Evolutionary conservation across 2,888 invertebrate genomes (phyloP).

Genomic region (Philhelius pedissequus): DNA sequence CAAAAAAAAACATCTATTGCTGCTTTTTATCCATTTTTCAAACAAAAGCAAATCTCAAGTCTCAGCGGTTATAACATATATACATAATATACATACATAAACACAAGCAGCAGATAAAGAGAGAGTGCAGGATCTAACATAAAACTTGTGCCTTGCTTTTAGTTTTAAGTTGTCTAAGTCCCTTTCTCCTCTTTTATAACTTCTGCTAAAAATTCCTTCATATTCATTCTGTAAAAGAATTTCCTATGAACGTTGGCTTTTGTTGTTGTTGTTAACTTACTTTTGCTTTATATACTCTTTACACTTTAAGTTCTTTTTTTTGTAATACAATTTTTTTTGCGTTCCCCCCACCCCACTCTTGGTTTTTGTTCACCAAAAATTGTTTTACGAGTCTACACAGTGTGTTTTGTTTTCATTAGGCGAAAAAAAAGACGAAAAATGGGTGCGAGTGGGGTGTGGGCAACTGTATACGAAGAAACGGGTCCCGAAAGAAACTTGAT

Average conservation of each 20-base stretch:
- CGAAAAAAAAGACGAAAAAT: conserved; percentile 41
- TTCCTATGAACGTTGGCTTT: conserved; percentile 34
- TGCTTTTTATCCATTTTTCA: neutral
- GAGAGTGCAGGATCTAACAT: conserved; percentile 24
- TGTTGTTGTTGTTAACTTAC: conserved; percentile 51
- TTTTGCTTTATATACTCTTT: conserved; percentile 67
- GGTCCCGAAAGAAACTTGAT: conserved; percentile 57
- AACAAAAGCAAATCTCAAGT: conserved; percentile 23
- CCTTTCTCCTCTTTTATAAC: conserved; percentile 1
- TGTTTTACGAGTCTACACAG: conserved; percentile 64
- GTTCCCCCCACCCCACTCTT: conserved; percentile 1
- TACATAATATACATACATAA: no score
- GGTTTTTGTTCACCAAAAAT: conserved; percentile 60
- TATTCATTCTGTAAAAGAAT: conserved; percentile 46
- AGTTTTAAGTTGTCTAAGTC: conserved; percentile 59
- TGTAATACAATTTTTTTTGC: conserved; percentile 56
- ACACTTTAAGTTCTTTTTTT: conserved; percentile 69
- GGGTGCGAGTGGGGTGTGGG: no score
- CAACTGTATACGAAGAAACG: neutral
- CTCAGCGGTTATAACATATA: conserved; percentile 7
- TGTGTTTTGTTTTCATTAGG: conserved; percentile 70
- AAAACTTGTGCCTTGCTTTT: conserved; percentile 49
- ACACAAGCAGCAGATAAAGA: neutral
- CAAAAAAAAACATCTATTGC: neutral
- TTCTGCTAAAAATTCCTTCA: conserved; percentile 40